Evolutionary conservation across 2,888 invertebrate species (phyloP).

Genomic region (Pristionchus japonicus): DNA sequence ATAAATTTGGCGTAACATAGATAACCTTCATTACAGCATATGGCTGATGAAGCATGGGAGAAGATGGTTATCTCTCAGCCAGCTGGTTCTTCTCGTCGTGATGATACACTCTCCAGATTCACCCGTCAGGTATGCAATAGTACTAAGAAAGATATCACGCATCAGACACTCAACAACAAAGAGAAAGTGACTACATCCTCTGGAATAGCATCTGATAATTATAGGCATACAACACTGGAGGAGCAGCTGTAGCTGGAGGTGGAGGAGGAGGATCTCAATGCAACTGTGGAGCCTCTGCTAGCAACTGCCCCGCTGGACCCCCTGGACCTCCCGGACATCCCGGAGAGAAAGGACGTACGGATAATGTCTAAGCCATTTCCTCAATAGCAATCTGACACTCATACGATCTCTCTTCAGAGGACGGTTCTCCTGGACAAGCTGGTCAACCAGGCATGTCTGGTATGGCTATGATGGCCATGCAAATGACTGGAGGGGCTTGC

Average conservation of each 20-base stretch:
- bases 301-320: constrained; percentile 34
- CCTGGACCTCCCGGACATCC: constrained; percentile 43
- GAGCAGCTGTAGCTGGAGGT: constrained; percentile 34
- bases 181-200: too few relatives aligned
- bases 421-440: neutral
- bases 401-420: too few relatives aligned
- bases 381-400: too few relatives aligned
- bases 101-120: neutral
- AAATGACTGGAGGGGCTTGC: constrained; percentile 35
- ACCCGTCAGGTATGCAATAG: neutral
- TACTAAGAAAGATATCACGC: too few relatives aligned
- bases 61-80: constrained; percentile 51
- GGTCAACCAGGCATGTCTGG: constrained; percentile 45
- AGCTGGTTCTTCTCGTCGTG: neutral
- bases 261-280: constrained; percentile 32
- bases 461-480: constrained; percentile 40
- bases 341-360: constrained; percentile 37
- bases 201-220: too few relatives aligned
- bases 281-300: constrained; percentile 29
- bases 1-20: neutral
- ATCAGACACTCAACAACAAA: too few relatives aligned
- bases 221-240: constrained; percentile 42
- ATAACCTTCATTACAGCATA: constrained; percentile 29
- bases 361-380: too few relatives aligned
- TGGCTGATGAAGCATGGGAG: constrained; percentile 57